A percentile compares a stretch with the other conserved stretches of the same genome.
Evolutionary conservation across 2,797 vertebrate species (phyloP).

Genomic region (Paguma larvata): DNA sequence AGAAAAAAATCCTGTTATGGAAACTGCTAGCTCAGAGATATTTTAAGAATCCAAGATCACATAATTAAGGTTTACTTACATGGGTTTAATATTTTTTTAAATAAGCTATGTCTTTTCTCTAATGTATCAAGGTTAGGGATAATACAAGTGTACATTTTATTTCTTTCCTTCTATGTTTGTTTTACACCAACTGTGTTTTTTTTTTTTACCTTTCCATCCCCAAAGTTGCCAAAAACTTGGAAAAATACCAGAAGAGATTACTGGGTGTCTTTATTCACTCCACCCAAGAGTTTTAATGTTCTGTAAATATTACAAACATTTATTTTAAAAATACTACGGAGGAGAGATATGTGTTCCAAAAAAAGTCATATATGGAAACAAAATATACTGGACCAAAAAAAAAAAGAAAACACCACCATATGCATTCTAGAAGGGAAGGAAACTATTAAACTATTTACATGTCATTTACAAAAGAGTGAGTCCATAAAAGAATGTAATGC

Average conservation of each 20-base stretch:
- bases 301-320: neutral
- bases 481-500: neutral
- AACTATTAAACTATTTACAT: neutral
- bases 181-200: neutral
- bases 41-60: neutral
- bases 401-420: neutral
- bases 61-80: constrained; percentile 5
- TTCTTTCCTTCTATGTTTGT: neutral
- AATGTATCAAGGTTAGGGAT: neutral
- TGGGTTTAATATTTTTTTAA: neutral
- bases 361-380: neutral
- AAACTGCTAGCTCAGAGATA: neutral
- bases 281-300: neutral
- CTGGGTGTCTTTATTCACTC: neutral
- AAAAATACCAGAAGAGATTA: neutral
- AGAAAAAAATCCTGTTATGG: neutral
- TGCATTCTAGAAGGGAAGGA: neutral
- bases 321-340: neutral
- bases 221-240: neutral
- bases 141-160: neutral
- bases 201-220: neutral
- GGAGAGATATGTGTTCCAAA: neutral
- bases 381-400: neutral
- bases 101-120: neutral
- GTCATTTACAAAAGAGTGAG: neutral